Evolutionary conservation across 2,113 vertebrate genomes (phyloP), one percentile per base, ranked within the genome.

Genomic region (Melanocharis versteri): DNA sequence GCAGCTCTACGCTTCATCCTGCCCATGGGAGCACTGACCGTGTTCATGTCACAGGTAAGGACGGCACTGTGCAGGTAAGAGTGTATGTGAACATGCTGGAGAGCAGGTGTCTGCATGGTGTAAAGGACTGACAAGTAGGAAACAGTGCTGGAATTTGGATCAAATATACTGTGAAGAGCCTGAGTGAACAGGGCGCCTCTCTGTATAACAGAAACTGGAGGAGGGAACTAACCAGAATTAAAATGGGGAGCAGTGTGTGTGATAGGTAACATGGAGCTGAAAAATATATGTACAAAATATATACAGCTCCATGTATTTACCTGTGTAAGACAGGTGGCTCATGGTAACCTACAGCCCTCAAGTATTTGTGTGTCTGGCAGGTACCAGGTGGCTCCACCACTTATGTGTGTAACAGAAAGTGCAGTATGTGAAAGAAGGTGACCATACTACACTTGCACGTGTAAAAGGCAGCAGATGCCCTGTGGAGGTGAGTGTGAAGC

Each of bases 361-460:
- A 26, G 33, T 1, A 10, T 47, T 33, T 3, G 13, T 48, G 8
- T 57, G 69, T 48, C 81, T 91, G 81, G 23, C 82, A 87, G 61
- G 81, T 75, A 76, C 24, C 53, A 47, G 69, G 73, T 60, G 47
- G 66, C 24, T 82, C 39, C 2, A 4, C 20, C 73, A 35, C 45
- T 27, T 4, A 28, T 28, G 30, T 30, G 51, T 1, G 10, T 35
- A 62, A 61, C 23, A 80, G 66, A 72, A 54, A 1, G 33, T 37
- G 48, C 15, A 69, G n/a, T 11, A 10, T 9, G 23, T 57, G 58
- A 44, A 2, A 56, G 14, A 1, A n/a, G n/a, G 73, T 56, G n/a
- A 71, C 62, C n/a, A 2, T 2, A 37, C 1, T 22, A 75, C 58
- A 35, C 44, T 33, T 7, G 0, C 13, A 30, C 0, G 2, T 69